Base-by-base conservation (phyloP, 1,140 invertebrate genomes). In the Drosophila miranda region DNA sequence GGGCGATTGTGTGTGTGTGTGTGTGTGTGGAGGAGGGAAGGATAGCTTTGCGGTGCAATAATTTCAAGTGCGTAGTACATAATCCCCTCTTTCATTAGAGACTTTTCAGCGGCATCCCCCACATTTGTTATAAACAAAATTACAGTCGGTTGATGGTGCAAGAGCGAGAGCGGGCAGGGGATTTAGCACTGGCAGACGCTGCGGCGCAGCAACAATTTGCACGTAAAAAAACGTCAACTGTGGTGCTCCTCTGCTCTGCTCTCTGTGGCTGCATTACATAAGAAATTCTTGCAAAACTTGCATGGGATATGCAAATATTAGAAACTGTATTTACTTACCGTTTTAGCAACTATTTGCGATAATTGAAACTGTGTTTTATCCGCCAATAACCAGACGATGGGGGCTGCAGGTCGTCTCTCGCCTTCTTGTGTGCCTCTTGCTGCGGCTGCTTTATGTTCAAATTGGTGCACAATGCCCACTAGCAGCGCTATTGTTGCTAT, bases 141-240 rank as follows among this genome's bases (percentile, higher is more conserved):
- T 11, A 45, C 34, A 42, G 13, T 28, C 5, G 9, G 26, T n/a
- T n/a, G 8, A 19, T 1, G 19, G 19, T 1, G 19, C 9, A 19
- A 6, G 30, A 9, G 1, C 16, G 19, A 11, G 3, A 8, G 3
- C 6, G 42, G 56, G 55, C 7, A 19, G 28, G 42, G 59, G 44
- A 28, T 50, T 46, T n/a, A 34, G 43, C 45, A 19, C 19, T 48
- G 8, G 14, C 53, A 57, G 61, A 63, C 53, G 53, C 21, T 41
- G 34, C 59, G 42, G 41, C 49, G 45, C 50, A 63, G 67, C 70
- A 73, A 73, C 69, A 73, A 73, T 43, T 63, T 55, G 70, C 69
- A 51, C 70, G 61, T 73, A 73, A 73, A 72, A 72, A 38, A 38
- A 13, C 34, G 41, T 70, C 64, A 68, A 50, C 51, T 64, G 51